Evolutionary conservation across 2,888 invertebrate species (phyloP).

Genomic region (Strigamia maritima): DNA sequence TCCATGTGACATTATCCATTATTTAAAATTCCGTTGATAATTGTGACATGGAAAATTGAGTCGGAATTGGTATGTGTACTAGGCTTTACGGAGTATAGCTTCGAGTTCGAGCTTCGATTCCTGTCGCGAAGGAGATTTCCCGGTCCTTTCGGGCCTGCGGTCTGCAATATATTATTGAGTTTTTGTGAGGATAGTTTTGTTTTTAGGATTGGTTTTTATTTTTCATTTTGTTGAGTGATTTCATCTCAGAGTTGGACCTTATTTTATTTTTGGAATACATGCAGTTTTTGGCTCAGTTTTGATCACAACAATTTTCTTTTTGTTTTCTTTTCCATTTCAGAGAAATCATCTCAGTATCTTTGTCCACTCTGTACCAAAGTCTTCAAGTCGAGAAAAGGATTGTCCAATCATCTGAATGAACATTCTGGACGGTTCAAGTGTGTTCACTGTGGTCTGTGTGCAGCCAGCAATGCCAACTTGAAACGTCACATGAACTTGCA

Average conservation of each 20-base stretch:
- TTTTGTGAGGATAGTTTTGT: too few relatives aligned
- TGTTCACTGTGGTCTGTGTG: slow-evolving; percentile 1
- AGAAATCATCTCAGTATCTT: neutral
- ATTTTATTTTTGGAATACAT: neutral
- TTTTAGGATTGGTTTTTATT: neutral
- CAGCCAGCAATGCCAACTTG: slow-evolving; percentile 35
- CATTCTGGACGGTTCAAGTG: slow-evolving; percentile 38
- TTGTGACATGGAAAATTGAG: too few relatives aligned
- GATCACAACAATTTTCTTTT: neutral
- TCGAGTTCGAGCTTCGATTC: too few relatives aligned
- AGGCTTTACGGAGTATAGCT: too few relatives aligned
- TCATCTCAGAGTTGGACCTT: neutral
- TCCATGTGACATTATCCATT: too few relatives aligned
- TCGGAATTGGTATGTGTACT: too few relatives aligned
- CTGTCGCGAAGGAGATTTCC: too few relatives aligned
- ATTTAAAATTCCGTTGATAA: too few relatives aligned
- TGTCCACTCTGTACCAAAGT: slow-evolving; percentile 35
- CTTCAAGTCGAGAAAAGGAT: slow-evolving; percentile 34
- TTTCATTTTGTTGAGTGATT: neutral
- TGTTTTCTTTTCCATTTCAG: slow-evolving; percentile 11
- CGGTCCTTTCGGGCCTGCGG: too few relatives aligned
- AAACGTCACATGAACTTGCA: slow-evolving; percentile 30
- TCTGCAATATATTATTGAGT: too few relatives aligned
- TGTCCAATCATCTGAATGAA: slow-evolving; percentile 37
- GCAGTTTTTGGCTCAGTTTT: neutral